These are phyloP conservation scores for Thamnophis sirtalis DNA, from an alignment of 2,113 vertebrate species.

Conservation along the genomic window DNA sequence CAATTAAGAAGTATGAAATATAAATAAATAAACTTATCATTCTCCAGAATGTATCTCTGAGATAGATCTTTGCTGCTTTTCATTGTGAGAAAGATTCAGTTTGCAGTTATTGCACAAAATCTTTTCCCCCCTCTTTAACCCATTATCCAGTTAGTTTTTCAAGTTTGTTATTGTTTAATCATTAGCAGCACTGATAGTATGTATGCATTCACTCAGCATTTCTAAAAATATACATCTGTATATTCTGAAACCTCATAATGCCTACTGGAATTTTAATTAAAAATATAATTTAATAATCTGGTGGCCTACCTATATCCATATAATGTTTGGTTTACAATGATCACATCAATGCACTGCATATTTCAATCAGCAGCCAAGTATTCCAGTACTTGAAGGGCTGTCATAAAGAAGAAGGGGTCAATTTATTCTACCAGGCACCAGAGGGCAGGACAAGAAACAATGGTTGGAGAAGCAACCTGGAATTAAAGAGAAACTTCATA, in stretches of 20 bases:
- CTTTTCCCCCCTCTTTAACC: background rate
- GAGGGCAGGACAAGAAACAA: too few relatives aligned
- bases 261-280: background rate
- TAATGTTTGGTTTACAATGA: background rate
- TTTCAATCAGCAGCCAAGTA: background rate
- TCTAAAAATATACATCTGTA: background rate
- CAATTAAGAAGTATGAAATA: background rate
- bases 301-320: background rate
- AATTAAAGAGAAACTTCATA: too few relatives aligned
- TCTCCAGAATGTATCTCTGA: background rate
- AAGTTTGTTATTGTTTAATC: background rate
- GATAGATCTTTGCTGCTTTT: background rate
- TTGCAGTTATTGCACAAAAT: background rate
- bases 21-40: background rate
- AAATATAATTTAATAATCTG: background rate
- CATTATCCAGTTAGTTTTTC: rapidly evolving
- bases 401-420: too few relatives aligned
- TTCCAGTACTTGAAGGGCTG: too few relatives aligned
- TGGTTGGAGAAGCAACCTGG: too few relatives aligned
- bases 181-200: background rate
- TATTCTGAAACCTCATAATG: background rate
- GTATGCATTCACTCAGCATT: background rate
- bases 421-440: too few relatives aligned
- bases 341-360: background rate
- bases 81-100: background rate